These are phyloP conservation scores for Gari tellinella DNA, from an alignment of 2,888 invertebrate genomes.

Conservation along the genomic window DNA sequence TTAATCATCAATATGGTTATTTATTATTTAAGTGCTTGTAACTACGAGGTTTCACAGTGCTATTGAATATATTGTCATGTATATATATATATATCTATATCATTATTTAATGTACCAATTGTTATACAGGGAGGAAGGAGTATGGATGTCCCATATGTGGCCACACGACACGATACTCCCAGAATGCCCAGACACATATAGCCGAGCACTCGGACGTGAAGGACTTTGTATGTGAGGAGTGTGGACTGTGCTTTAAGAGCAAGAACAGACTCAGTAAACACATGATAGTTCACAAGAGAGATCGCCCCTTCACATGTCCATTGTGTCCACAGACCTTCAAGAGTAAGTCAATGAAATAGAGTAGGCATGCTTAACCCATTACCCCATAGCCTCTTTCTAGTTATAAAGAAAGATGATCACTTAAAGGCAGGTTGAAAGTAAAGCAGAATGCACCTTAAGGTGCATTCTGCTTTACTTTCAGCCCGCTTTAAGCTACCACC, in stretches of 20 bases:
- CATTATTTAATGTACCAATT: too few species aligned
- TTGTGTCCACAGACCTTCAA: constrained; percentile 40
- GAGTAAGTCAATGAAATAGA: constrained; percentile 13
- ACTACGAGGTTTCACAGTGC: background rate
- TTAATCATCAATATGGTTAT: too few species aligned
- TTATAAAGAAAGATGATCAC: too few species aligned
- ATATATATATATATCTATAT: background rate
- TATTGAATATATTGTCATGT: background rate
- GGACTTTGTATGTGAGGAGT: constrained; percentile 40
- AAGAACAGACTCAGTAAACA: constrained; percentile 28
- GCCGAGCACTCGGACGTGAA: constrained; percentile 15
- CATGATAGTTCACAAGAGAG: constrained; percentile 11
- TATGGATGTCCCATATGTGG: constrained; percentile 31
- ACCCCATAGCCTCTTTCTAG: too few species aligned
- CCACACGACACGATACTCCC: constrained; percentile 19
- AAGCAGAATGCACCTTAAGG: too few species aligned
- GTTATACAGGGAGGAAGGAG: constrained; percentile 15
- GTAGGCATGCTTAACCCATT: too few species aligned
- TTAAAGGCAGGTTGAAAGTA: too few species aligned
- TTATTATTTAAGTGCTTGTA: too few species aligned
- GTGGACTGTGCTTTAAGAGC: constrained; percentile 30
- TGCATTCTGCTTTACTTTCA: too few species aligned
- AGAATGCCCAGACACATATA: constrained; percentile 30
- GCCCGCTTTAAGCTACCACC: too few species aligned
- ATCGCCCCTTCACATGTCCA: constrained; percentile 31